Base-by-base conservation (phyloP, 2,113 vertebrate genomes). In the Erythrocercus mccallii region DNA sequence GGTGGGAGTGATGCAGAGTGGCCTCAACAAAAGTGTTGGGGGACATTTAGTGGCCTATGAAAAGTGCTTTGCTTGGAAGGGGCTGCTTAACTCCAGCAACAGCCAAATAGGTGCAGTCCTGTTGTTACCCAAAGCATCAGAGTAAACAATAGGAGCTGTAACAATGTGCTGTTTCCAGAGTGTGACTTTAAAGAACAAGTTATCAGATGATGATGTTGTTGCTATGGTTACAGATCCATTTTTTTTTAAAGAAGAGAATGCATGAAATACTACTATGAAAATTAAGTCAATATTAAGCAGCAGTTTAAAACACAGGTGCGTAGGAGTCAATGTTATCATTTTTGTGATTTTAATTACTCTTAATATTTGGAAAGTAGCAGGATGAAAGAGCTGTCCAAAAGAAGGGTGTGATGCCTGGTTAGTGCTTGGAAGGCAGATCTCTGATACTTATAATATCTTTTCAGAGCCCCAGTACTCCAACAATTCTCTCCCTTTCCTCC, bases 201-300 rank as follows among this genome's bases (percentile, higher is more conserved):
- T 90, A 83, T 35, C 82, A 92, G 86, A 80, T 6, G 17, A 47
- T 76, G 47, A 30, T 60, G 20, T 13, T 69, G 93, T 97, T 94
- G 45, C 94, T 48, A 94, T 95, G 93, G 95, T 54, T 95, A 96
- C 94, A 65, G 60, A 86, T 44, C 68, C 92, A 77, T 47, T n/a
- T n/a, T n/a, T n/a, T n/a, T n/a, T 74, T 86, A 72, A 93, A 88
- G 81, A 71, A 71, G 37, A 5, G 25, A 88, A 71, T 21, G 45
- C 40, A 68, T 40, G 44, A 93, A 90, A 93, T 28, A 60, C 11
- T 58, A 33, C 45, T 30, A 64, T 21, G 45, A 93, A 90, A 81
- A 95, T 65, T 51, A 84, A 65, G 64, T 68, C 62, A 94, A 90
- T 76, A 88, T 50, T 91, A 94, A 92, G 47, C 66, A 93, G 54